Base-by-base conservation (phyloP, 2,888 invertebrate genomes). In the Acrobasis consociella region DNA sequence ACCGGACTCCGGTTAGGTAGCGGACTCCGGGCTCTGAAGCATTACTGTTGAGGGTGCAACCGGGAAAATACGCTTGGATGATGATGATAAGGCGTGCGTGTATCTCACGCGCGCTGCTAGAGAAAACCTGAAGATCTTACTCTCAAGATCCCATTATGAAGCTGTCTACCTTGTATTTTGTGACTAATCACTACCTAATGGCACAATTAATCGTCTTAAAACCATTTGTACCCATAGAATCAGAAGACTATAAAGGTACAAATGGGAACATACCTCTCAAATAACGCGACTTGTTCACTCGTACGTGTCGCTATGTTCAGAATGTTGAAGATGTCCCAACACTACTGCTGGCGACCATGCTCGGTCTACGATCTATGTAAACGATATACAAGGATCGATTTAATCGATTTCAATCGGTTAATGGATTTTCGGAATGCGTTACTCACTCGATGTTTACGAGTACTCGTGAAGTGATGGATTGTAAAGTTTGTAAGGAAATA, bases 331-430 rank as follows among this genome's bases (percentile, higher is more conserved):
- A 85, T 83, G 83, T 82, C 78, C 80, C 83, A 83, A 81, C 73
- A 63, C 68, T 69, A 64, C 67, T 65, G 62, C 65, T 64, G 66
- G 58, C 51, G 68, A 70, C 71, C 74, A 77, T 76, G 73, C 76
- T 69, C 60, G 52, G 66, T 69, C 69, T 65, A 70, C 73, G 72
- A 70, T 70, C 72, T 69, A 72, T 74, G 79, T 80, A 81, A 85
- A 83, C 69, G 79, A 81, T 81, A 59, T 58, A 76, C 69, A 76
- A 75, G 73, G 71, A 70, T 72, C 72, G 70, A 73, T 75, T 79
- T 80, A 82, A 85, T 85, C 69, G 80, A 81, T 82, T 82, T 84
- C 87, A 86, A 89, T 88, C 87, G 83, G 76, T 79, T 80, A 87
- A 87, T 82, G 80, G 80, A 83, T 85, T 77, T 74, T 74, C 64